These are phyloP conservation scores for Calephelis nemesis DNA, from an alignment of 1,140 invertebrate species.

Conservation along the genomic window DNA sequence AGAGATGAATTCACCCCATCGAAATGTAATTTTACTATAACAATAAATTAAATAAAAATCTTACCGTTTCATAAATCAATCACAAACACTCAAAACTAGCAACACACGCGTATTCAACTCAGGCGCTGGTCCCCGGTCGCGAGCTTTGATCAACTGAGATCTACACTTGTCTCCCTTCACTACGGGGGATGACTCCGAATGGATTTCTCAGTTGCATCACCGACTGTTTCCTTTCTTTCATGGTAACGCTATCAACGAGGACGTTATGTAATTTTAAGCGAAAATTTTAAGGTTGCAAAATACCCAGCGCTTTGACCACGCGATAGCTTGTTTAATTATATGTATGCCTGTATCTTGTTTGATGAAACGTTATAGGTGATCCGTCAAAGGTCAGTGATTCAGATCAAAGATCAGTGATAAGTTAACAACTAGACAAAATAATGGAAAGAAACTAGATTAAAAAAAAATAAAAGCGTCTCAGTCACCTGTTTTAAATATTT, in stretches of 20 bases:
- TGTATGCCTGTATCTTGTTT: no score
- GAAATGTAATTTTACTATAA: no score
- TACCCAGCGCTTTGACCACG: no score
- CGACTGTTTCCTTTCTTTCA: not conserved
- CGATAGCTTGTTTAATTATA: no score
- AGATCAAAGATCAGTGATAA: no score
- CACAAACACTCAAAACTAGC: not conserved
- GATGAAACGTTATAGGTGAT: no score
- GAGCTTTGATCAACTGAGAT: constrained; percentile 4
- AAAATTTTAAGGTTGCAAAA: not conserved
- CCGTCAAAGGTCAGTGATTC: no score
- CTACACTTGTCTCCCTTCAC: not conserved
- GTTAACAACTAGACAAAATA: no score
- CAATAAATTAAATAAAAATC: not conserved
- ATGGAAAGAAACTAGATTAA: no score
- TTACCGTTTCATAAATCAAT: constrained; percentile 9
- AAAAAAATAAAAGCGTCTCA: no score
- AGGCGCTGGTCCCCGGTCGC: not conserved
- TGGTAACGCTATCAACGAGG: not conserved
- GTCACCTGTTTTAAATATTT: no score
- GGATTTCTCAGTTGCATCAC: not conserved
- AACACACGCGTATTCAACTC: constrained; percentile 4
- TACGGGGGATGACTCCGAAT: constrained; percentile 1
- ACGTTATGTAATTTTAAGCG: not conserved
- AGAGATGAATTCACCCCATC: no score